Evolutionary conservation across 1,140 invertebrate species (phyloP).

Genomic region (Trachymyrmex cornetzi): DNA sequence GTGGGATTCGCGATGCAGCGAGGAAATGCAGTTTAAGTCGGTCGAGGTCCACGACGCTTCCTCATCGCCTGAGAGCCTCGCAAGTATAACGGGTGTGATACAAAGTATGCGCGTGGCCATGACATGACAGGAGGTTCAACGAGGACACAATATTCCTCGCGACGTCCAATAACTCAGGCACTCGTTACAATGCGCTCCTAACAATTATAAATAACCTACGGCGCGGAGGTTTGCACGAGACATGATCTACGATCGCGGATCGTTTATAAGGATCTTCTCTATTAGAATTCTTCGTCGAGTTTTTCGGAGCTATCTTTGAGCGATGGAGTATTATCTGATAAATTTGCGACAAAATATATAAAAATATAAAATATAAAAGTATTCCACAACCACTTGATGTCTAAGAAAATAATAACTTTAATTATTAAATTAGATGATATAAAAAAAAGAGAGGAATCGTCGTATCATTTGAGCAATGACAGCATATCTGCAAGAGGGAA

Average conservation of each 20-base stretch:
- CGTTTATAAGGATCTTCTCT: constrained; percentile 33
- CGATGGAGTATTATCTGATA: not conserved
- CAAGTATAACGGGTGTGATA: constrained; percentile 55
- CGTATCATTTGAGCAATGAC: not conserved
- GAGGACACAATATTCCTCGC: constrained; percentile 56
- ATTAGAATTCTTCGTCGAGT: not conserved
- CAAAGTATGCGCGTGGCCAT: constrained; percentile 55
- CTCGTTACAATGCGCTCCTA: constrained; percentile 64
- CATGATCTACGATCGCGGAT: constrained; percentile 55
- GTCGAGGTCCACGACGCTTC: constrained; percentile 52
- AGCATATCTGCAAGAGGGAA: not conserved
- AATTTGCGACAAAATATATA: not conserved
- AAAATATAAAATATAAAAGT: not conserved
- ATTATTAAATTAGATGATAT: not conserved
- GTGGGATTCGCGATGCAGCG: constrained; percentile 27
- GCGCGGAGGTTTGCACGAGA: constrained; percentile 41
- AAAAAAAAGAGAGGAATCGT: not conserved
- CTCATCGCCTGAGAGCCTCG: constrained; percentile 43
- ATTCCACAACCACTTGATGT: not conserved
- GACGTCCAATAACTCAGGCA: constrained; percentile 62
- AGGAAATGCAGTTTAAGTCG: constrained; percentile 48
- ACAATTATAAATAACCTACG: constrained; percentile 65
- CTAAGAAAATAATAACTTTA: not conserved
- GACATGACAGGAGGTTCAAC: constrained; percentile 61
- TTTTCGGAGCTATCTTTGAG: not conserved